A percentile compares a stretch with the other conserved stretches of the same genome.
Evolutionary conservation across 2,888 invertebrate genomes (phyloP).

Genomic region (Trichopria drosophilae): DNA sequence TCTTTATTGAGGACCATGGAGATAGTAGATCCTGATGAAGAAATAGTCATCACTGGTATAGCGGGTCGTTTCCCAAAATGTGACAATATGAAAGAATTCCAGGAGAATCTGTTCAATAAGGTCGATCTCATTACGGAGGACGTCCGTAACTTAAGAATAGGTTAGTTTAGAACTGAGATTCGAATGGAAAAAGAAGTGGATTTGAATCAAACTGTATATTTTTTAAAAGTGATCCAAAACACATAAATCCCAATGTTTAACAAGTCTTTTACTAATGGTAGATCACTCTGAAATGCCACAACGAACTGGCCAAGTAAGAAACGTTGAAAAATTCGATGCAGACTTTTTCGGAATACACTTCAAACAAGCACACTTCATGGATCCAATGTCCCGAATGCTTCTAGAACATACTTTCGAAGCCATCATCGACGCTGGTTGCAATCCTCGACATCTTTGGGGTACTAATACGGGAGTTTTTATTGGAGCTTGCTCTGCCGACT

Average conservation of each 20-base stretch:
- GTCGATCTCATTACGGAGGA: constrained; percentile 68
- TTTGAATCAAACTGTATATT: no score
- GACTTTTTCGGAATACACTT: constrained; percentile 63
- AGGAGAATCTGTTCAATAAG: constrained; percentile 73
- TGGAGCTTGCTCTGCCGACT: constrained; percentile 73
- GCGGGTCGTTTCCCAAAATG: constrained; percentile 79
- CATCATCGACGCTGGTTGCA: constrained; percentile 61
- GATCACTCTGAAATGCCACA: constrained; percentile 73
- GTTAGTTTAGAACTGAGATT: no score
- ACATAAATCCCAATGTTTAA: no score
- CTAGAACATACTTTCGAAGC: constrained; percentile 67
- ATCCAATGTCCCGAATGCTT: constrained; percentile 65
- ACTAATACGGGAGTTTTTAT: constrained; percentile 74
- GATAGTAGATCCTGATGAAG: constrained; percentile 64
- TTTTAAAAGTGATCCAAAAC: no score
- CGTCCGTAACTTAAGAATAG: constrained; percentile 57
- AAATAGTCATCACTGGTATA: constrained; percentile 69
- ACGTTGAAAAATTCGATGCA: constrained; percentile 70
- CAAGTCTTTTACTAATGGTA: no score
- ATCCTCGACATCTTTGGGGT: constrained; percentile 69
- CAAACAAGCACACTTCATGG: constrained; percentile 63
- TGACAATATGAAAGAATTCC: constrained; percentile 71
- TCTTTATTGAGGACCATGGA: constrained; percentile 50
- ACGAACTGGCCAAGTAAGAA: constrained; percentile 73
- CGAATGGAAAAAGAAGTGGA: no score